phyloP scores from a whole-genome alignment of 1,140 invertebrate genomes.

The Macrosteles quadrilineatus region DNA sequence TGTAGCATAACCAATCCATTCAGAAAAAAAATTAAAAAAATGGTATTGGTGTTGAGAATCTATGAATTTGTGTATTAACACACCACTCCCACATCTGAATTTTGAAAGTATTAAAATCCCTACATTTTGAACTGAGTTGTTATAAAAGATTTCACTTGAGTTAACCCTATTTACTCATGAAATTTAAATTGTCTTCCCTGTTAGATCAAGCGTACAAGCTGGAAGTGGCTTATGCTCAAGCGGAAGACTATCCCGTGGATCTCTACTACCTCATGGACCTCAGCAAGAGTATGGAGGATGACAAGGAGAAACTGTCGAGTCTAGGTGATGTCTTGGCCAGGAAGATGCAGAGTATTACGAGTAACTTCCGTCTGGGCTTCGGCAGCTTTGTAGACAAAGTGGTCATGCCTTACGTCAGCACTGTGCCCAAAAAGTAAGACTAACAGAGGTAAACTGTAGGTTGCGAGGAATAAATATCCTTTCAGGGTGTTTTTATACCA shows the following conservation, averaged over 20 bases:
- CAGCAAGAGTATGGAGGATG: constrained; percentile 92
- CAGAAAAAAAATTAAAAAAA: no score
- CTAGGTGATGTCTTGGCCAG: constrained; percentile 78
- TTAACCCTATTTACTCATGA: no score
- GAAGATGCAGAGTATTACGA: constrained; percentile 86
- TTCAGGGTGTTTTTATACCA: no score
- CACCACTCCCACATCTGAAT: no score
- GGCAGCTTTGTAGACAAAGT: constrained; percentile 99
- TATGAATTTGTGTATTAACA: no score
- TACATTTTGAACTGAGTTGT: no score
- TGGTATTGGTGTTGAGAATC: no score
- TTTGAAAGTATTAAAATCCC: no score
- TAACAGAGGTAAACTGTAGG: no score
- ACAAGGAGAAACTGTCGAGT: constrained; percentile 84
- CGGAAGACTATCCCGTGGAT: constrained; percentile 93
- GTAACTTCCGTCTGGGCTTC: constrained; percentile 94
- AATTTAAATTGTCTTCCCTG: background rate
- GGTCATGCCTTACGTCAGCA: constrained; percentile 94
- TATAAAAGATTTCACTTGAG: no score
- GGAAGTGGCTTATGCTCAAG: constrained; percentile 76
- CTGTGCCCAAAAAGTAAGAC: constrained; percentile 72
- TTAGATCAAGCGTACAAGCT: constrained; percentile 74
- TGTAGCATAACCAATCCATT: no score
- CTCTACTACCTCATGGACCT: constrained; percentile 96
- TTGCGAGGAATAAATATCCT: no score